These are phyloP conservation scores for Acrocephalus scirpaceus DNA, from an alignment of 2,797 vertebrate species.

Conservation along the genomic window DNA sequence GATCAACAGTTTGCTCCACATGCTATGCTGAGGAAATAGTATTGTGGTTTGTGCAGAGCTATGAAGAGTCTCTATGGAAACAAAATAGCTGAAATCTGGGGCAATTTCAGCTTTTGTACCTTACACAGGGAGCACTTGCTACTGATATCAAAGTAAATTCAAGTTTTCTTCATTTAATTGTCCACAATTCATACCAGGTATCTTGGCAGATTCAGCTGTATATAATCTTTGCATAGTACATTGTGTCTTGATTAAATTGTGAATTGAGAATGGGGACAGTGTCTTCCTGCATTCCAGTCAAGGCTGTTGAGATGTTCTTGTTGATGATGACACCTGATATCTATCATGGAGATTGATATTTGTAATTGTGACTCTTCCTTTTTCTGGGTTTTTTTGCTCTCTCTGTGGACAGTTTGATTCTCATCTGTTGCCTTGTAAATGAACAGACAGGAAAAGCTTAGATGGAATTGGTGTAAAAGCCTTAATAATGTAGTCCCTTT, in stretches of 20 bases:
- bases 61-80: constrained; percentile 39
- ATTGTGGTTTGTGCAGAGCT: neutral
- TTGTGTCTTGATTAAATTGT: constrained; percentile 25
- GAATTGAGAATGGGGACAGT: neutral
- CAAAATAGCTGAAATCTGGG: constrained; percentile 4
- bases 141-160: neutral
- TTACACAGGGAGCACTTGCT: neutral
- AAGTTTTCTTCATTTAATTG: neutral
- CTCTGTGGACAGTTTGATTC: neutral
- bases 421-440: neutral
- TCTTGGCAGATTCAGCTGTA: neutral
- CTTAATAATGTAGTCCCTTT: neutral
- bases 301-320: constrained; percentile 5
- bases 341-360: constrained; percentile 24
- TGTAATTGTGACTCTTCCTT: neutral
- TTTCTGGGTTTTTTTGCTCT: neutral
- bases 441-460: neutral
- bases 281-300: neutral
- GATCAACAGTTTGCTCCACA: neutral
- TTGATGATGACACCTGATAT: constrained; percentile 3
- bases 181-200: neutral
- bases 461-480: neutral
- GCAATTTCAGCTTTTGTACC: neutral
- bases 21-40: neutral
- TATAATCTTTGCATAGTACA: neutral